Percentiles rank a stretch among this genome's conserved stretches.
These are phyloP conservation scores for Scaptomyza reducta DNA, from an alignment of 2,888 invertebrate species.

Conservation along the genomic window DNA sequence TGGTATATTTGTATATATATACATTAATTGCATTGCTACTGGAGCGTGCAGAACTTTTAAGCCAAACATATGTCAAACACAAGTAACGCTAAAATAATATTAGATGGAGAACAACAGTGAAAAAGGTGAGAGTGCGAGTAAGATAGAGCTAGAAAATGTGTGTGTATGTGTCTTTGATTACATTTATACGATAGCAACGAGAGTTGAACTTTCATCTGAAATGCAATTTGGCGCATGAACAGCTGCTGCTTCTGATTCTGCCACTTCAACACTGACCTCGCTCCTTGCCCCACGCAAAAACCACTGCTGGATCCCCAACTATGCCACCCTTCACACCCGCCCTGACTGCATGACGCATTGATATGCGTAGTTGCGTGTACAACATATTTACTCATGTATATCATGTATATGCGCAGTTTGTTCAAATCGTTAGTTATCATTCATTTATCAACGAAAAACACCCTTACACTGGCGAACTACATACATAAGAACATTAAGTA, in stretches of 20 bases:
- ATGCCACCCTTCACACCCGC: too few relatives aligned
- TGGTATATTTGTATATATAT: constrained; percentile 22
- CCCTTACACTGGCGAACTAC: too few relatives aligned
- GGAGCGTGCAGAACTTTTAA: constrained; percentile 23
- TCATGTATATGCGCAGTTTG: background rate
- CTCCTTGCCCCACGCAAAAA: too few relatives aligned
- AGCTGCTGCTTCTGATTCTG: constrained; percentile 36
- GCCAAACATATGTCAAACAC: constrained; percentile 52
- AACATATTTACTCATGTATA: background rate
- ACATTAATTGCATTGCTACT: constrained; percentile 50
- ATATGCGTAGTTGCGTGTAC: background rate
- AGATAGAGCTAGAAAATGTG: background rate
- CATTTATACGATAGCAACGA: constrained; percentile 26
- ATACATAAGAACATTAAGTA: too few relatives aligned
- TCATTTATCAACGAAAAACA: background rate
- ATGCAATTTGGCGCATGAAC: constrained; percentile 58
- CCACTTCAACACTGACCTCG: background rate
- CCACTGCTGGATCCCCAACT: too few relatives aligned
- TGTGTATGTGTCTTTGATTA: constrained; percentile 25
- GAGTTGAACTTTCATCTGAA: constrained; percentile 40
- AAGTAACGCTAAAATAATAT: background rate
- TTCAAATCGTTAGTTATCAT: background rate
- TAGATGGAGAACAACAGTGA: background rate
- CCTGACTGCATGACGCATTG: too few relatives aligned
- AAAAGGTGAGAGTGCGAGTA: background rate